Percentiles rank a stretch among this genome's conserved stretches.
Conservation (phyloP, 2,113 vertebrate species). For the Halcyon malimbica region DNA sequence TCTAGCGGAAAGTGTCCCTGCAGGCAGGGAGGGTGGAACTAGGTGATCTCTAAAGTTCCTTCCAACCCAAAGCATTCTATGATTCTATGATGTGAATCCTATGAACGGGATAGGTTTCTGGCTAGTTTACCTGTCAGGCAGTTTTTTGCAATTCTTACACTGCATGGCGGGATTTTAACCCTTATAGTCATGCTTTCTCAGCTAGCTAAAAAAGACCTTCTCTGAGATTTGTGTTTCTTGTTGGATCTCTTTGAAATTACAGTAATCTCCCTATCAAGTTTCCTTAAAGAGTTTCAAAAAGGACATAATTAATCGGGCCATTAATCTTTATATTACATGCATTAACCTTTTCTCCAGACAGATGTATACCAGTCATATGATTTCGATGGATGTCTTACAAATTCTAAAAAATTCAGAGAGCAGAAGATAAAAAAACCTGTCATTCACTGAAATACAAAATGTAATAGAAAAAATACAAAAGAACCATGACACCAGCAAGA, state of each 20-base stretch:
- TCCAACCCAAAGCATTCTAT: background rate
- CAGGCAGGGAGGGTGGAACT: background rate
- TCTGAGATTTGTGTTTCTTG: background rate
- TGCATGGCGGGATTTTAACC: background rate
- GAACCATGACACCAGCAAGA: background rate
- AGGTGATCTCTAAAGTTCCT: background rate
- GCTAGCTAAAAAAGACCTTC: background rate
- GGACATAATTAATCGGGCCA: background rate
- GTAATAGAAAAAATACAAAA: background rate
- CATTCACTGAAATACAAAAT: background rate
- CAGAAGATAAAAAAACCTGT: background rate
- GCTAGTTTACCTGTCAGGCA: background rate
- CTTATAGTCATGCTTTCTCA: background rate
- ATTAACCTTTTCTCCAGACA: background rate
- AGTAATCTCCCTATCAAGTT: background rate
- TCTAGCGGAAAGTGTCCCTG: background rate
- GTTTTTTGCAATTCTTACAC: accelerated
- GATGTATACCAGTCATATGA: background rate
- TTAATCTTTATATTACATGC: background rate
- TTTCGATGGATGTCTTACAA: background rate
- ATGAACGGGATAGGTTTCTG: background rate
- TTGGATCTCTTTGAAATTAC: background rate
- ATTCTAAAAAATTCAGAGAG: background rate
- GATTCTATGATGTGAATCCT: no score
- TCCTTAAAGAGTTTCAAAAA: background rate